phyloP scores from a whole-genome alignment of 2,113 vertebrate genomes.

The Oxyura jamaicensis region DNA sequence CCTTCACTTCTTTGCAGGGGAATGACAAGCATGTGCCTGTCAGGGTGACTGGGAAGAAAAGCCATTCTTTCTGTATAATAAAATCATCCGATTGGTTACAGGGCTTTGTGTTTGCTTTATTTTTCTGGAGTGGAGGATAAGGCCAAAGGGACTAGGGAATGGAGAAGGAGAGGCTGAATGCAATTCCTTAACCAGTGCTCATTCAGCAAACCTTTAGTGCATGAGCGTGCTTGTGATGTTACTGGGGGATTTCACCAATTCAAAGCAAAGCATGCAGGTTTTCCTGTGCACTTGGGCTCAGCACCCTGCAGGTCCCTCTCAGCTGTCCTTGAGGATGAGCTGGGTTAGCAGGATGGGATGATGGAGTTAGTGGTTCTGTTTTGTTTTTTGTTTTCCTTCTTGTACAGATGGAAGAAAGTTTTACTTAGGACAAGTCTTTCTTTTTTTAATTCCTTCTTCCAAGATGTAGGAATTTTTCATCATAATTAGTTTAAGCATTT shows the following conservation, averaged over 20 bases:
- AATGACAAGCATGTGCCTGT: conserved; percentile 6
- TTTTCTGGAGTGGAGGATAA: neutral
- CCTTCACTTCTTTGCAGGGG: neutral
- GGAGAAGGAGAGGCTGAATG: neutral
- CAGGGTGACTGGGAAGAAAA: neutral
- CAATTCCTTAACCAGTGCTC: neutral
- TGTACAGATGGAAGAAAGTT: neutral
- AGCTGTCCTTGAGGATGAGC: neutral
- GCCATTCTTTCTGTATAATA: neutral
- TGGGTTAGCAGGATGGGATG: neutral
- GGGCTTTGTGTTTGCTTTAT: conserved; percentile 12
- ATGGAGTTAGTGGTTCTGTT: neutral
- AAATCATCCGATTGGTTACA: neutral
- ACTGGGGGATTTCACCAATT: neutral
- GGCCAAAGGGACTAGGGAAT: neutral
- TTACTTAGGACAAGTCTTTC: neutral
- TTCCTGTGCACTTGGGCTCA: neutral
- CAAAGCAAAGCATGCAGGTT: neutral
- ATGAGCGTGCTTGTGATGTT: neutral
- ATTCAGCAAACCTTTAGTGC: neutral
- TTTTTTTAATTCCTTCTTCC: neutral
- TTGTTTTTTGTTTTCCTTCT: conserved; percentile 18
- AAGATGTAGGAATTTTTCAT: neutral
- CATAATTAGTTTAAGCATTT: neutral
- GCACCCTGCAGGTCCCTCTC: neutral